Evolutionary conservation across 2,888 invertebrate genomes (phyloP).

Genomic region (Lasioglossum morio): DNA sequence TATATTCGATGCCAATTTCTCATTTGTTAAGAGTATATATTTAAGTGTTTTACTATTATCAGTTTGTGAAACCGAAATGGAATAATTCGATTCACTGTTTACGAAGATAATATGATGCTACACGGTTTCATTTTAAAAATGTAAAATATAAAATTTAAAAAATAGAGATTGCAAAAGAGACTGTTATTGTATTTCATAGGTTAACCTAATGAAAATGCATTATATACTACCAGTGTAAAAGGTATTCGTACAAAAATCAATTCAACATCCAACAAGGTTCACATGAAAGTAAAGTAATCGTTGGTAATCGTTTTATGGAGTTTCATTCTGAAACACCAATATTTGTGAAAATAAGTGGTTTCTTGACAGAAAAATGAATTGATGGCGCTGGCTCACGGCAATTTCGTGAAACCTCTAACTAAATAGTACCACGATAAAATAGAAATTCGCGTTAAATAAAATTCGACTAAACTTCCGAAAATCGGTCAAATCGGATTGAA

Average conservation of each 20-base stretch:
- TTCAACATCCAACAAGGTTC: neutral
- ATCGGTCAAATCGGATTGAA: too few species aligned
- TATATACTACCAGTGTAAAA: neutral
- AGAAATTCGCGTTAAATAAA: too few species aligned
- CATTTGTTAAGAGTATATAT: slow-evolving; percentile 27
- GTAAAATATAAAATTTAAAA: neutral
- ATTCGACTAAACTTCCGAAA: too few species aligned
- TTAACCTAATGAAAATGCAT: neutral
- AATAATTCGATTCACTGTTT: neutral
- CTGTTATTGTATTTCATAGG: neutral
- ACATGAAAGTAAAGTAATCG: too few species aligned
- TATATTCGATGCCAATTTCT: neutral
- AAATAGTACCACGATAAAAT: too few species aligned
- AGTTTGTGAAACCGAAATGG: neutral
- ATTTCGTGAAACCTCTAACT: too few species aligned
- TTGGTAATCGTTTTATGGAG: too few species aligned
- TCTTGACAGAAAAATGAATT: too few species aligned
- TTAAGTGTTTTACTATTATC: neutral
- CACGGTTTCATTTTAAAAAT: neutral
- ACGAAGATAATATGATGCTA: neutral
- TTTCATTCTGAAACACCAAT: too few species aligned
- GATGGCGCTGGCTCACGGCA: too few species aligned
- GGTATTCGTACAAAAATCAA: neutral
- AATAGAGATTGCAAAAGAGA: neutral
- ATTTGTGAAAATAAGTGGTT: too few species aligned